Percentiles rank a stretch among this genome's conserved stretches.
Conservation (phyloP, 2,113 vertebrate species). For the Triplophysa rosa region DNA sequence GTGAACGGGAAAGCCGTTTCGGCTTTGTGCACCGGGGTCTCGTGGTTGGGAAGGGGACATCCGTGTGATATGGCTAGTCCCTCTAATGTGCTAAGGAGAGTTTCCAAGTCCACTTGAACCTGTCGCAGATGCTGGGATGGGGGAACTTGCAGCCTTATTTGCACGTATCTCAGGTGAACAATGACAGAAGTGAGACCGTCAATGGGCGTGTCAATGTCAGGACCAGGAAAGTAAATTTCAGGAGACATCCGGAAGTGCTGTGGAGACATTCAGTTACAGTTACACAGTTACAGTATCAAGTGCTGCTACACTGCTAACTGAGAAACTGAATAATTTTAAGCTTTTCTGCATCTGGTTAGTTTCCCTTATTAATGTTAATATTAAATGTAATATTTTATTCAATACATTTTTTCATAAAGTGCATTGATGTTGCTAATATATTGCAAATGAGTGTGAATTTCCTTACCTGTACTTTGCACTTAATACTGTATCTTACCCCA, state of each 20-base stretch:
- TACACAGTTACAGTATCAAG: no score
- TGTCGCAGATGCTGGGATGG: slow-evolving; percentile 35
- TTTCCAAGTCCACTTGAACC: slow-evolving; percentile 44
- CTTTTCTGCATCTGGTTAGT: no score
- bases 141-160: slow-evolving; percentile 17
- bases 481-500: no score
- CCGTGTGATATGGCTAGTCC: slow-evolving; percentile 19
- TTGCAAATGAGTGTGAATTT: no score
- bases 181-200: slow-evolving; percentile 46
- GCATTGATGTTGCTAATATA: no score
- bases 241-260: slow-evolving; percentile 48
- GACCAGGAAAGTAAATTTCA: slow-evolving; percentile 42
- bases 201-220: slow-evolving; percentile 27
- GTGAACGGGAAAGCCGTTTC: slow-evolving; percentile 44
- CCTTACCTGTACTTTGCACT: no score
- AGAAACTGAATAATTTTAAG: no score
- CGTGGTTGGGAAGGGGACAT: slow-evolving; percentile 31
- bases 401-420: no score
- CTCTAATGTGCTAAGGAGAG: slow-evolving; percentile 20
- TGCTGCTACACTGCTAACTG: no score
- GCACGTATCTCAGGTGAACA: slow-evolving; percentile 34
- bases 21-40: slow-evolving; percentile 18
- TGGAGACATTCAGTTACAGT: not conserved
- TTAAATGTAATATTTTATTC: no score
- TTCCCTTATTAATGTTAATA: no score